Base-by-base conservation (phyloP, 2,888 invertebrate species). In the Tortricodes alternella region DNA sequence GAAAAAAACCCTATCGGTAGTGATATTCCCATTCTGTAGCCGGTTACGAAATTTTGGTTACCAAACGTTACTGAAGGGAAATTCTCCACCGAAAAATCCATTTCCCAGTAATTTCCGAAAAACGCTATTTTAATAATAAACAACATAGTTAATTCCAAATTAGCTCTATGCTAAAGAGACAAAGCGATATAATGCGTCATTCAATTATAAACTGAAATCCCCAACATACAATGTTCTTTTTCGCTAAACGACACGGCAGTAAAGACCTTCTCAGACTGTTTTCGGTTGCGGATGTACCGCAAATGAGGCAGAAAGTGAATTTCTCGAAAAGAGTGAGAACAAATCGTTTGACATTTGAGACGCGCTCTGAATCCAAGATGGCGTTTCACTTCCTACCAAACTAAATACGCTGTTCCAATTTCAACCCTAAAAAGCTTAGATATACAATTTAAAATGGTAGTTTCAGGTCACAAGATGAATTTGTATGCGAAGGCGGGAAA, bases 291-390 rank as follows among this genome's bases (percentile, higher is more conserved):
- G 48, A 41, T 44, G 29, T 44, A 27, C 55, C 49, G 37, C 74
- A 78, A 78, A 74, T 63, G 70, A 71, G 67, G 74, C 80, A 70
- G 84, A 85, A 84, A 83, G 84, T 78, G 83, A 83, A 78, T 80
- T 83, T 83, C 78, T 70, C 76, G 78, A 70, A 81, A 68, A 67
- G 67, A 76, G 77, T 76, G 80, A 80, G 84, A 85, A 82, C 80
- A 78, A 79, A 78, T 80, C 73, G 71, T 62, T 66, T 63, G 71
- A 73, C 68, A 76, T 74, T 72, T 66, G 62, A 72, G 63, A 55
- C 59, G 61, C 57, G 65, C 67, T 69, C 66, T 65, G 68, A 74
- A 76, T 69, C 68, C 68, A 68, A 73, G 68, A 78, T 78, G 70
- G 73, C 67, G 61, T 11, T n/a, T n/a, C n/a, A n/a, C n/a, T n/a